Evolutionary conservation across 2,797 vertebrate genomes (phyloP), one percentile per base, ranked within the genome.

Genomic region (Peromyscus eremicus): DNA sequence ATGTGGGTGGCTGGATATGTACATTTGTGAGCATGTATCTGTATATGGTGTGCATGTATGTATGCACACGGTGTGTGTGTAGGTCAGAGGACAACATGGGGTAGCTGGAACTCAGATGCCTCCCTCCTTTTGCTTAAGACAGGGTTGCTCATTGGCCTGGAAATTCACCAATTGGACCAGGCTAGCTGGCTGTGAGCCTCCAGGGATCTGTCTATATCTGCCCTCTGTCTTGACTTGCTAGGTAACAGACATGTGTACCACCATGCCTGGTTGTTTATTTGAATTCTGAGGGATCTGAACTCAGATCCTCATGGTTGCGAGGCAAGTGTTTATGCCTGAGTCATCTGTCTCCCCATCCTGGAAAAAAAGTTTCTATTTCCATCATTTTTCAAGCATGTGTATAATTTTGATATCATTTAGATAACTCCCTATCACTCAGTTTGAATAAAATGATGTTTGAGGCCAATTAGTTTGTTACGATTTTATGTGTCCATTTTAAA

Each of bases 391-490:
- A 46, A 79, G 84, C 49, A 17, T 32, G 37, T 71, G 0, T 71
- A 0, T 55, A 86, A 55, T 17, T 94, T 85, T 93, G 70, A 49
- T 62, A 89, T 93, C 14, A 60, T 73, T 71, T 82, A 62, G 79
- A 37, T 92, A 49, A 90, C 27, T 29, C 84, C 32, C n/a, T 21
- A 10, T 94, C 37, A 77, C 32, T 71, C 77, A 86, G 64, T 82
- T 57, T 84, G 60, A 96, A 71, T 86, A 60, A 84, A 83, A 89
- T 80, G 68, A n/a, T 80, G 10, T 80, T 89, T 91, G 21, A 1
- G 16, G n/a, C 10, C 82, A 34, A 71, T 60, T n/a, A 68, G 21
- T 94, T 95, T 49, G 17, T 21, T 89, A 43, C 10, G 1, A 3
- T 83, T 62, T 64, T 46, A 37, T 34, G 49, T 21, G 23, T n/a